Evolutionary conservation across 2,888 invertebrate genomes (phyloP), one percentile per base, ranked within the genome.

Genomic region (Oegoconia quadripuncta): DNA sequence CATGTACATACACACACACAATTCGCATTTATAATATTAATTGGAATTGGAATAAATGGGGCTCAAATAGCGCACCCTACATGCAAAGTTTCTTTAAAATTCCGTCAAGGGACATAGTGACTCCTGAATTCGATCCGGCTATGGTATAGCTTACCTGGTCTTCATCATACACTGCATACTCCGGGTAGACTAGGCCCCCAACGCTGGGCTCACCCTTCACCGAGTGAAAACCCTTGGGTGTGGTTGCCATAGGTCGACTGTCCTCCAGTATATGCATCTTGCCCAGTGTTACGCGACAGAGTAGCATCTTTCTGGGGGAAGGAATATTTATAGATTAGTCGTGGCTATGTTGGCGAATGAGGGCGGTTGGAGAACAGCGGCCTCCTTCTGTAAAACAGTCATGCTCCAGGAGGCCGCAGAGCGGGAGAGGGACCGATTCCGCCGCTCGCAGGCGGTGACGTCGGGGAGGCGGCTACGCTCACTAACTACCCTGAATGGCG

Each of bases 261-360:
- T 3, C 15, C 22, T 3, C n/a, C 8, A 20, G 11, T 4, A 8
- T 13, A 3, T 16, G 11, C 22, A 32, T 22, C 22, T 32, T 32
- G 20, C 32, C 32, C 1, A 32, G 14, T 3, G 32, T 8, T 3
- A 32, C 32, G 9, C 32, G 32, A 14, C 32, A 32, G 8, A 32
- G 22, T 9, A 32, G 22, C 22, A 32, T 20, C n/a, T 32, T 32
- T 14, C 32, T 32, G 22, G n/a, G n/a, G n/a, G 14, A 30, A 29
- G 8, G 16, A 16, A 30, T 8, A 9, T 22, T 2, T 2, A 2
- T 22, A 22, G 2, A 13, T 1, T 28, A 14, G 13, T 28, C 6
- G 5, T 25, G n/a, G 4, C 18, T 18, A 18, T 5, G 18, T 5
- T 18, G 3, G 7, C 18, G 4, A 18, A 18, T 4, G 18, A 18